Percentiles rank a stretch among this genome's conserved stretches.
Evolutionary conservation across 2,888 invertebrate genomes (phyloP).

Genomic region (Polymixis lichenea): DNA sequence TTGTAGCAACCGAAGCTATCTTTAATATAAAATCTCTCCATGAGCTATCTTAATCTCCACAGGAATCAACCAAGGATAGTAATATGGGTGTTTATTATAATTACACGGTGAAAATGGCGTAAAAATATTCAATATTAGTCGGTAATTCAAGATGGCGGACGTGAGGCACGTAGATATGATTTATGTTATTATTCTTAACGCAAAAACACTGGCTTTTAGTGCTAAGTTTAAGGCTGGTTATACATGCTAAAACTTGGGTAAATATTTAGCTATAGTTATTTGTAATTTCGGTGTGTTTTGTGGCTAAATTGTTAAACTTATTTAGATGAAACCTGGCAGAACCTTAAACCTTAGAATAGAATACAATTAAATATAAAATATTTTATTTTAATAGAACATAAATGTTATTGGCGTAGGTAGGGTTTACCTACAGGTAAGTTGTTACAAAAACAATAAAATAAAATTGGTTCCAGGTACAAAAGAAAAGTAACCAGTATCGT

Average conservation of each 20-base stretch:
- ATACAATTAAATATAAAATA: background rate
- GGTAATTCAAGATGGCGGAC: conserved; percentile 32
- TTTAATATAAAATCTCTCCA: conserved; percentile 61
- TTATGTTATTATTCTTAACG: conserved; percentile 42
- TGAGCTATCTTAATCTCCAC: conserved; percentile 51
- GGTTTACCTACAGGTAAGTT: background rate
- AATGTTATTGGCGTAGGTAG: background rate
- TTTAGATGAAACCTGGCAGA: no score
- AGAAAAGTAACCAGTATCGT: no score
- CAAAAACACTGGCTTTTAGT: conserved; percentile 32
- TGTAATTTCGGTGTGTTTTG: background rate
- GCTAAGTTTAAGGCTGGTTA: conserved; percentile 5
- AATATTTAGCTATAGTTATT: background rate
- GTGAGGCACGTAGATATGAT: conserved; percentile 43
- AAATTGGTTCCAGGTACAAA: background rate
- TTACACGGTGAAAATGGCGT: conserved; percentile 57
- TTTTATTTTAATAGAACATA: background rate
- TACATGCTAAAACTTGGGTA: conserved; percentile 7
- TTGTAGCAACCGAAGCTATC: conserved; percentile 66
- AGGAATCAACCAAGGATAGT: conserved; percentile 49
- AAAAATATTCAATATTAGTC: conserved; percentile 61
- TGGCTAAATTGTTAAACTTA: background rate
- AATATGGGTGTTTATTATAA: conserved; percentile 57
- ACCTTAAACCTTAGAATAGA: background rate
- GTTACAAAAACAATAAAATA: no score